Evolutionary conservation across 2,797 vertebrate species (phyloP), one percentile per base, ranked within the genome.

Genomic region (Platyrinchus mystaceus): DNA sequence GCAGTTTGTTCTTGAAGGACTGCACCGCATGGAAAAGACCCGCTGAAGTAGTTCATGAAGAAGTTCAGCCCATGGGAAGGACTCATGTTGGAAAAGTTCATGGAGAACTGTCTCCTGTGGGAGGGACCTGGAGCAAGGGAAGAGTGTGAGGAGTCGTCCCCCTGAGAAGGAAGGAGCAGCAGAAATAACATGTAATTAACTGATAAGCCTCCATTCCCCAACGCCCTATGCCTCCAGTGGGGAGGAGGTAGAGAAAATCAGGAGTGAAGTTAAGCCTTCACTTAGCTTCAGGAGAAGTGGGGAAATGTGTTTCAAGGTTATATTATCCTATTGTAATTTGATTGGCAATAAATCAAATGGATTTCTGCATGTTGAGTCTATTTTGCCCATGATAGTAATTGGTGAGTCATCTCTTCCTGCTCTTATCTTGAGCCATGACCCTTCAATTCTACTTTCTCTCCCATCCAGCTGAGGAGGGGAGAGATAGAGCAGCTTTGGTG

Each of bases 351-450:
- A 53, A 47, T 36, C 17, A 26, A 47, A 59, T 21, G 27, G 32
- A 52, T 59, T 43, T 66, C 23, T 28, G 6, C 14, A 20, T 46
- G 50, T 36, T 6, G 6, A 0, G 0, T 43, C 23, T 76, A 23
- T 15, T 60, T 77, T 66, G 58, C 36, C 23, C 6, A 15, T n/a
- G 34, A 43, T 20, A 52, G 17, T 14, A 59, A 43, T 26, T 76
- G 18, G 12, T 44, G 32, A 71, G 5, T 71, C 46, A 49, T 26
- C 14, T 47, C 32, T 82, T 7, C 27, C 30, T 37, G 23, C 8
- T 64, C 24, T 30, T 37, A 19, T 53, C 34, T 87, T 0, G 0
- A 66, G 10, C 22, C 39, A n/a, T 0, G 2, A 76, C 6, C 5
- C 36, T 64, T 81, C 81, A 2, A 7, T 41, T 64, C 19, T n/a